Evolutionary conservation across 2,113 vertebrate genomes (phyloP).

Genomic region (Coreoperca whiteheadi): DNA sequence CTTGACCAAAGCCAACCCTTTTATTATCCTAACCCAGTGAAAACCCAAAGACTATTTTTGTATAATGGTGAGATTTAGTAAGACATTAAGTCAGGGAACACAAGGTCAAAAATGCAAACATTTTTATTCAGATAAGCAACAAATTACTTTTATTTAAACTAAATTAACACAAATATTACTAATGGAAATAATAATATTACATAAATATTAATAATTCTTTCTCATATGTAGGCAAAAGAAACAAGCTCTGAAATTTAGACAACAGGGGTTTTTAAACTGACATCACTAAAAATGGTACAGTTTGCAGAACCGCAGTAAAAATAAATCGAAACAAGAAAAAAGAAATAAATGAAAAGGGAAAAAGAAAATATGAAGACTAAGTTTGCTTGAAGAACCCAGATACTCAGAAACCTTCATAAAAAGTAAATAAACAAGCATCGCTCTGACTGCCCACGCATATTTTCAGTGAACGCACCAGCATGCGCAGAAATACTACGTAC

Average conservation of each 20-base stretch:
- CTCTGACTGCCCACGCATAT: constrained; percentile 34
- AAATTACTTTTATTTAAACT: background rate
- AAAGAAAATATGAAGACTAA: background rate
- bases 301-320: background rate
- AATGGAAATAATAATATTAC: background rate
- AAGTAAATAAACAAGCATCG: constrained; percentile 36
- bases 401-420: background rate
- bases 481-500: constrained; percentile 29
- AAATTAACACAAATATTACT: background rate
- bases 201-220: background rate
- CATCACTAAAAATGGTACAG: background rate
- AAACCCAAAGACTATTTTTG: background rate
- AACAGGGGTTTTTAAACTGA: background rate
- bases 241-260: background rate
- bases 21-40: background rate
- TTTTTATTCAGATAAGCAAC: background rate
- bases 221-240: background rate
- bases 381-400: background rate
- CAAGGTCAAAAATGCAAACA: background rate
- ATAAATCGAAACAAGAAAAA: background rate
- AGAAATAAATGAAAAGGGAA: background rate
- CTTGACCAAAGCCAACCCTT: background rate
- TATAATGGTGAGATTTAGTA: background rate
- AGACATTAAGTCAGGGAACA: background rate
- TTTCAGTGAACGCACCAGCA: constrained; percentile 50